A percentile compares a stretch with the other conserved stretches of the same genome.
Conservation (phyloP, 2,888 invertebrate genomes). For the Tenodera sinensis region DNA sequence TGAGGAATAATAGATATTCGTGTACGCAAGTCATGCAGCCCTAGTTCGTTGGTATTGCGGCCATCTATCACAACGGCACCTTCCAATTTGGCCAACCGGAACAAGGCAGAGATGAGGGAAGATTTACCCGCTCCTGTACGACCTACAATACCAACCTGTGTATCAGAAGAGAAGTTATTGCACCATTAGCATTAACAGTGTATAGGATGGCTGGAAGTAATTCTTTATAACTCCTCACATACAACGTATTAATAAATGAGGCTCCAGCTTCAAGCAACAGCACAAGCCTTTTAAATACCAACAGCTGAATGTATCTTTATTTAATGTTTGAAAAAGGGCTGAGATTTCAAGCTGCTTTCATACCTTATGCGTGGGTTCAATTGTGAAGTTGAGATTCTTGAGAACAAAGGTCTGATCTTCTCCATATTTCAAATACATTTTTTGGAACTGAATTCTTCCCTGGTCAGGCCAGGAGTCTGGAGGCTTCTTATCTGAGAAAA, state of each 20-base stretch:
- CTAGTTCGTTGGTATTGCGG: constrained; percentile 33
- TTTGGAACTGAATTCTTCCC: constrained; percentile 37
- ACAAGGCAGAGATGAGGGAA: constrained; percentile 29
- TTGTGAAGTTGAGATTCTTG: constrained; percentile 43
- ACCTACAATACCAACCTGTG: constrained; percentile 28
- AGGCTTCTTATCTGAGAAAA: constrained; percentile 37
- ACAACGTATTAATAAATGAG: too few species aligned
- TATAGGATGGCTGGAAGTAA: too few species aligned
- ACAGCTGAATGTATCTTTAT: background rate
- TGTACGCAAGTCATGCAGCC: constrained; percentile 55
- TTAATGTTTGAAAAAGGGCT: background rate
- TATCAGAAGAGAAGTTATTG: background rate
- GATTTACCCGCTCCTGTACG: constrained; percentile 30
- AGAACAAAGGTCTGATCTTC: constrained; percentile 42
- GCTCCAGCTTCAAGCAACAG: too few species aligned
- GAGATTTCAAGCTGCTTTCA: background rate
- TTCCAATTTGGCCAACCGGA: constrained; percentile 35
- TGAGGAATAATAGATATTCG: constrained; percentile 74
- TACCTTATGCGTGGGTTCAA: constrained; percentile 48
- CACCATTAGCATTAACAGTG: too few species aligned
- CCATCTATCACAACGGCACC: constrained; percentile 49
- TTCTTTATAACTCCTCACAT: too few species aligned
- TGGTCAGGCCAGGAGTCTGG: constrained; percentile 44
- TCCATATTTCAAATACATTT: constrained; percentile 40
- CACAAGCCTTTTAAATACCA: background rate